phyloP scores from a whole-genome alignment of 2,113 vertebrate genomes.

The Coptodon bakossiorum region DNA sequence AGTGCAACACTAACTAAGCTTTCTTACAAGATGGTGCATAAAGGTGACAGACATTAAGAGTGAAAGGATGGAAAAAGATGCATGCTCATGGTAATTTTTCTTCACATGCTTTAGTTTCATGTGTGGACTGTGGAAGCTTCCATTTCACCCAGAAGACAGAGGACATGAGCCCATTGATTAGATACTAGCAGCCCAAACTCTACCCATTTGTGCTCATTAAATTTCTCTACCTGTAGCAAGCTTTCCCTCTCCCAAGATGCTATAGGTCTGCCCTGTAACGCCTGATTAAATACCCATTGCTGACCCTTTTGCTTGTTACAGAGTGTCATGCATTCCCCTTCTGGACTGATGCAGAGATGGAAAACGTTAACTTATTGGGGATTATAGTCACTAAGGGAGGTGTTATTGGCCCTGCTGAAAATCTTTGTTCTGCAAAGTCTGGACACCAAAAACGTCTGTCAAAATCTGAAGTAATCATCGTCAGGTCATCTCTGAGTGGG shows the following conservation, averaged over 20 bases:
- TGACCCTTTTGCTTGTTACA: background rate
- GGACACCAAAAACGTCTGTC: constrained; percentile 55
- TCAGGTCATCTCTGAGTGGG: constrained; percentile 62
- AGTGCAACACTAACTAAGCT: constrained; percentile 30
- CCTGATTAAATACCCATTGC: background rate
- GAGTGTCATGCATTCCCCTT: background rate
- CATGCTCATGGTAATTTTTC: background rate
- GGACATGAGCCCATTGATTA: background rate
- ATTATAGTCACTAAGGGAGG: background rate
- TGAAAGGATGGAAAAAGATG: background rate
- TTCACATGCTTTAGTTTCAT: background rate
- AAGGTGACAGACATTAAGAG: constrained; percentile 22
- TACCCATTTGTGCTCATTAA: background rate
- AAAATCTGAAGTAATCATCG: constrained; percentile 57
- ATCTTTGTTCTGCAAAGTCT: background rate
- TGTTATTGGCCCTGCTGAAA: constrained; percentile 8
- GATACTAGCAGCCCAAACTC: background rate
- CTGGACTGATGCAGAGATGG: background rate
- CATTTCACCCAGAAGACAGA: background rate
- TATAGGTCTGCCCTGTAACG: background rate
- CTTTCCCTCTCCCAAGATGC: background rate
- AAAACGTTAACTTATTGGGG: background rate
- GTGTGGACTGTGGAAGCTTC: background rate
- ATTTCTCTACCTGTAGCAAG: background rate
- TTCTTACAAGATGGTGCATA: constrained; percentile 23